Base-by-base conservation (phyloP, 2,113 vertebrate species). In the Catharus minimus region DNA sequence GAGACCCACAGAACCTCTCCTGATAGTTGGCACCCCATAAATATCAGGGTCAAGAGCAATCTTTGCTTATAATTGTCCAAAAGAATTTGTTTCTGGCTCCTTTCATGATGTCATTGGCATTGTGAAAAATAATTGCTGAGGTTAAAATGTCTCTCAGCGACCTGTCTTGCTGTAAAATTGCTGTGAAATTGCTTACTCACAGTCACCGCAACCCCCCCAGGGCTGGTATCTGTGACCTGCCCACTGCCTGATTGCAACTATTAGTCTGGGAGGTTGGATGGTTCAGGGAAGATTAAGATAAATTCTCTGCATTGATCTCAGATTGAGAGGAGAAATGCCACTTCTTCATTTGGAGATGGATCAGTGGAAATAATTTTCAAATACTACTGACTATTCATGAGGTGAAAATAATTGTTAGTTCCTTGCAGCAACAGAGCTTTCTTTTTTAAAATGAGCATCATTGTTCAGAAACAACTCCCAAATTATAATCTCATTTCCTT, bases 51-150 rank as follows among this genome's bases (percentile, higher is more conserved):
- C 93, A 88, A 84, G 55, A 73, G 55, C 58, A 94, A 84, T 52
- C 46, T 75, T 58, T 87, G 85, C 64, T 82, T 89, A 16, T 85
- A 91, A 80, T 73, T 82, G 55, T 84, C 88, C 62, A 79, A 93
- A 95, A 49, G 88, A 91, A 65, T 79, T 86, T 0, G 0, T 65
- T 93, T 72, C 80, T 94, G 77, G 21, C 62, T 90, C 61, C 55
- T 90, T 92, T 95, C 43, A 32, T 90, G 69, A 88, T 76, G 74
- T 79, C 88, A 89, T 2, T 65, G 62, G 64, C 38, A 58, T 55
- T 39, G 69, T 65, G 43, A 84, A 90, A 93, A 93, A 78, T 79
- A 94, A 95, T n/a, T 90, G 88, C 58, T 32, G 41, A 41, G 38
- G 69, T 86, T 84, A 90, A 88, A 95, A 73, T 3, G 21, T 36